Evolutionary conservation across 2,888 invertebrate species (phyloP), one percentile per base, ranked within the genome.

Genomic region (Orthosia incerta): DNA sequence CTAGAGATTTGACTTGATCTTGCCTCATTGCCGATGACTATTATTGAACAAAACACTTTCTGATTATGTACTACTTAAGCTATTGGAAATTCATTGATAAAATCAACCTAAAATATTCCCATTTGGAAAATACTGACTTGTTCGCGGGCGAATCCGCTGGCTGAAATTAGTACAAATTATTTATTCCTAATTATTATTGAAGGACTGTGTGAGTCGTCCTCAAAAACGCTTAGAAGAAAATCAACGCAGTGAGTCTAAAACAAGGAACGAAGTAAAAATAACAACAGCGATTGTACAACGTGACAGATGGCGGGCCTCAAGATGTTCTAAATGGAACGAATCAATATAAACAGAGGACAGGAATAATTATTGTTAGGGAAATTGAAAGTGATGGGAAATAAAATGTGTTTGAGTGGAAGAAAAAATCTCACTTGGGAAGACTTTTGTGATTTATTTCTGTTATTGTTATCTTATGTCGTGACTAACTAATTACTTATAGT

Each of bases 231-330:
- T 18, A 0, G 12, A 39, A 7, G 15, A 56, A 57, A 71, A 48
- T 53, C 55, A 60, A 45, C 12, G 13, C 31, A n/a, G 11, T 53
- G 16, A 62, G 46, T 12, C 39, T 64, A 23, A 74, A 65, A 61
- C 11, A 48, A 57, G 31, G 13, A 56, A 0, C 13, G 0, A 81
- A 61, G 39, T 31, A 61, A 80, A 79, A 75, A 81, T 51, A 65
- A 75, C 51, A 80, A 53, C 63, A 74, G 56, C 4, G 12, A 76
- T 48, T 62, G 65, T 66, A 67, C 64, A 63, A 59, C 67, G 59
- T 67, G 82, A 81, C 82, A 82, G 77, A 81, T 81, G 76, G 55
- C 39, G 51, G 31, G 26, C 46, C 51, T 13, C 31, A 26, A 56
- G 65, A 65, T 61, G 39, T 65, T 68, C 56, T 53, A 53, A 81